Base-by-base conservation (phyloP, 1,140 invertebrate genomes). In the Sitodiplosis mosellana region DNA sequence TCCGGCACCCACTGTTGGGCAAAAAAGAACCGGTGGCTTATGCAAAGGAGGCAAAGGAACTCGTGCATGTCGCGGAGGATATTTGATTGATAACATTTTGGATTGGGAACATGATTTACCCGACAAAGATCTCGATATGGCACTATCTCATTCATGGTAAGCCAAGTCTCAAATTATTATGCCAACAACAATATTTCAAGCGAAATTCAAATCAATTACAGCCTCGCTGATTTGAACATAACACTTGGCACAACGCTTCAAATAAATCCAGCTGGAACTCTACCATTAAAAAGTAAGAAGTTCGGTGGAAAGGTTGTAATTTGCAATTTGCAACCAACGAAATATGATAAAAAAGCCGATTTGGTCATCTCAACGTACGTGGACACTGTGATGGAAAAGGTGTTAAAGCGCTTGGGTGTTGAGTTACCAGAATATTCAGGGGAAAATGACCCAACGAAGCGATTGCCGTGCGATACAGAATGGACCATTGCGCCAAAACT, bases 71-170 rank as follows among this genome's bases (percentile, higher is more conserved):
- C 70, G 93, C 50, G 93, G 94, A 20, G 78, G 81, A 51, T 67
- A 96, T 41, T 65, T 61, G 41, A 70, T 80, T 52, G 95, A 99
- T 65, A 93, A 83, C 22, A 87, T 98, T 48, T 69, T 99, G n/a
- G 95, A 99, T 68, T 99, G 95, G 95, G 94, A 99, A 61, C 83
- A 91, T 60, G 82, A 81, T 65, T 70, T 99, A 49, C 95, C 95
- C 15, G 81, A 89, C 54, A 77, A 80, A 59, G 94, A 98, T 63
- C 69, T 97, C 15, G 71, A 83, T 42, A 69, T 87, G 65, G 84
- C 91, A 17, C 78, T 90, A 53, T 76, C 83, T 67, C 80, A 95
- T 70, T 88, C 89, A 41, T 83, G 77, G 86, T 92, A 74, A 65
- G 49, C 20, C 6, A 18, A 18, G 20, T 18, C 8, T 43, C 5